These are phyloP conservation scores for Emys orbicularis DNA, from an alignment of 2,797 vertebrate species.

Conservation along the genomic window DNA sequence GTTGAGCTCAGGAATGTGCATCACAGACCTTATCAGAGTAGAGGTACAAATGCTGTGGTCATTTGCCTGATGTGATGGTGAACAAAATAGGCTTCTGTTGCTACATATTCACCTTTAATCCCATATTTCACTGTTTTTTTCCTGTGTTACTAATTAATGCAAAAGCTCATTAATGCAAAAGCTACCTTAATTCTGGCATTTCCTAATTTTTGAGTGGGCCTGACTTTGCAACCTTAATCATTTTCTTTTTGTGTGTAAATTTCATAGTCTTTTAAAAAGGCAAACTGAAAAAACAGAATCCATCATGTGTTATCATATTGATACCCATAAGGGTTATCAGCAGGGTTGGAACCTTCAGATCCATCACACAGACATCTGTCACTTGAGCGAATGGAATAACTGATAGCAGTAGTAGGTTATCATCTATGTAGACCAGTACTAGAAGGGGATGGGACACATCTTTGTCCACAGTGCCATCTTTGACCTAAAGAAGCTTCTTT, in stretches of 20 bases:
- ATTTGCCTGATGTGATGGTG: neutral
- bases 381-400: neutral
- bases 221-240: neutral
- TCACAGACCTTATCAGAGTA: neutral
- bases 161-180: neutral
- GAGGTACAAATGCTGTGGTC: neutral
- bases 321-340: neutral
- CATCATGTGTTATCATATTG: neutral
- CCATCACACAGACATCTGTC: neutral
- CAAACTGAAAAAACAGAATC: neutral
- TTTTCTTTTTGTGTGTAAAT: neutral
- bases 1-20: neutral
- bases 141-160: neutral
- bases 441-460: neutral
- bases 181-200: neutral
- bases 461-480: neutral
- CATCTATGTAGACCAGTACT: neutral
- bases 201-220: neutral
- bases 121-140: neutral
- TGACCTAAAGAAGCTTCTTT: neutral
- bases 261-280: neutral
- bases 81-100: neutral
- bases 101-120: neutral
- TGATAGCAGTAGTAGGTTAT: neutral
- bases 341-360: neutral